Evolutionary conservation across 2,113 vertebrate genomes (phyloP), one percentile per base, ranked within the genome.

Genomic region (Montifringilla adamsi): DNA sequence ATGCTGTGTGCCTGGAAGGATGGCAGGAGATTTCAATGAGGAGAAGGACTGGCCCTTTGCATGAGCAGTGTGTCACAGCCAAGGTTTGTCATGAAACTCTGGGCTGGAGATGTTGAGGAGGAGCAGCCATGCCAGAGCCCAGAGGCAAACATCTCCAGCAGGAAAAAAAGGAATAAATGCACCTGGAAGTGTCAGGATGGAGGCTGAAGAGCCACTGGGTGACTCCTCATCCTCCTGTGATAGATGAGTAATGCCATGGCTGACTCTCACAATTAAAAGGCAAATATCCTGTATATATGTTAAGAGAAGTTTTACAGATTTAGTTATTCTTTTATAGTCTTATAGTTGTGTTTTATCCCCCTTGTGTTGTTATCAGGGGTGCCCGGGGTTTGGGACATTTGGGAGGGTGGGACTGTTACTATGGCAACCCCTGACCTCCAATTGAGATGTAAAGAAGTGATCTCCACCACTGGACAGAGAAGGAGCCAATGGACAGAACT

Each of bases 31-130:
- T 66, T 62, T 13, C 22, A 39, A n/a, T 2, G 39, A 81, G 63
- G 35, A 69, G 59, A 46, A 39, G 33, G n/a, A 14, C 22, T 12
- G 43, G 13, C 24, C 37, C 37, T 55, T 33, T 21, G 26, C 30
- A 19, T 1, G 21, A 52, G n/a, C 59, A 87, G 16, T 0, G 0
- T 16, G 24, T 3, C 3, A 26, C 2, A 37, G 11, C 5, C 4
- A 78, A 58, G 62, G 50, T 56, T 81, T 56, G 10, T 6, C 46
- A 79, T 86, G 55, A 33, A 80, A 5, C 31, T 33, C 56, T 39
- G 59, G 46, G 4, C 67, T 79, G 60, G 7, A n/a, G 13, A 31
- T 35, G 39, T 39, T 4, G 9, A 84, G 68, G 44, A 90, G 60
- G 2, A 70, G 35, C 69, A 82, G 69, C 64, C 49, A 47, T 81